phyloP scores from a whole-genome alignment of 2,797 vertebrate species.

The Cryptoprocta ferox region DNA sequence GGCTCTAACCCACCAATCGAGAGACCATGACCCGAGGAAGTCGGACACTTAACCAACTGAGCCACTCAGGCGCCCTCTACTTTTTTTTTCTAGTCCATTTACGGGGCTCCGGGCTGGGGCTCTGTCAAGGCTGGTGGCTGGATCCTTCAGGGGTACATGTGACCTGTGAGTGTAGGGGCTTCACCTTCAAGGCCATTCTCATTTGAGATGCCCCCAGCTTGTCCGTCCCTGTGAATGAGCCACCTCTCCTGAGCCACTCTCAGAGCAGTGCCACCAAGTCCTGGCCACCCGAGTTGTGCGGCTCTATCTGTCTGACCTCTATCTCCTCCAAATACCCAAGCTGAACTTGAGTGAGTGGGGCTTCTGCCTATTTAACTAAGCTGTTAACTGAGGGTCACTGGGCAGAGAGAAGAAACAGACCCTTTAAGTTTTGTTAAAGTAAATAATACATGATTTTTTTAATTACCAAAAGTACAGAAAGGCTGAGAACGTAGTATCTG shows the following conservation, averaged over 20 bases:
- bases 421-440: not conserved
- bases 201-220: not conserved
- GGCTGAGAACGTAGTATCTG: not conserved
- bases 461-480: not conserved
- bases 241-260: not conserved
- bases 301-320: not conserved
- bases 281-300: not conserved
- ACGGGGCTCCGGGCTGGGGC: not conserved
- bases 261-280: not conserved
- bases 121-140: not conserved
- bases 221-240: not conserved
- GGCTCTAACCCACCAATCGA: too few species aligned
- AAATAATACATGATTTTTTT: not conserved
- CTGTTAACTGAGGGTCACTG: not conserved
- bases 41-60: too few species aligned
- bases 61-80: not conserved
- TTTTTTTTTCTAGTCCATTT: not conserved
- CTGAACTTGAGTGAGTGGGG: not conserved
- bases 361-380: not conserved
- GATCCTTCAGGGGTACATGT: not conserved
- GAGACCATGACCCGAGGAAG: too few species aligned
- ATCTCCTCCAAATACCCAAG: not conserved
- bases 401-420: not conserved
- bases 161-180: not conserved
- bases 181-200: not conserved